Conservation (phyloP, 2,797 vertebrate genomes). For the Coregonus sp. region DNA sequence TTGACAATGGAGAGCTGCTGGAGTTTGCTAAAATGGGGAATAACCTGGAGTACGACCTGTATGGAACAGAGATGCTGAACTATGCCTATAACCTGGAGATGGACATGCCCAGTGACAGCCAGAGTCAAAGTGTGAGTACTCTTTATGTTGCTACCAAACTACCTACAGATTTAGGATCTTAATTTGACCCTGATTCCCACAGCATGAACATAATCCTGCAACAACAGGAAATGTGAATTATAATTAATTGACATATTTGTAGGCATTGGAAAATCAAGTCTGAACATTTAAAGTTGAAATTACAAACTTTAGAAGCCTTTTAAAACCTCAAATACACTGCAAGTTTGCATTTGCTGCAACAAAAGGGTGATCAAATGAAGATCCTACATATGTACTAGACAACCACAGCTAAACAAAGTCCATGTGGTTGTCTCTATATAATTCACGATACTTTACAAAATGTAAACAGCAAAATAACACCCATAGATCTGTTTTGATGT, state of each 20-base stretch:
- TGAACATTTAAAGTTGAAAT: no score
- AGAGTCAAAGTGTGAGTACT: slow-evolving; percentile 82
- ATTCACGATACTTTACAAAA: no score
- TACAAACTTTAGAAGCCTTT: no score
- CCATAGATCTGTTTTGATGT: neutral
- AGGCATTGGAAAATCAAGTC: no score
- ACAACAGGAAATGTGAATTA: no score
- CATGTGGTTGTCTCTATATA: neutral
- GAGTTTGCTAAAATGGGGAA: slow-evolving; percentile 91
- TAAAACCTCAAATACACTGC: no score
- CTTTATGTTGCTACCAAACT: neutral
- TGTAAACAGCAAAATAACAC: neutral
- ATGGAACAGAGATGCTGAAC: slow-evolving; percentile 88
- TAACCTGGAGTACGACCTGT: slow-evolving; percentile 94
- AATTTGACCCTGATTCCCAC: no score
- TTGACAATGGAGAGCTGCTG: slow-evolving; percentile 82
- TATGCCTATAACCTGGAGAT: slow-evolving; percentile 80
- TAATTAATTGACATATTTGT: no score
- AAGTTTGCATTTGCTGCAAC: no score
- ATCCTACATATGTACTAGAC: neutral
- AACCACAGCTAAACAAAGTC: neutral
- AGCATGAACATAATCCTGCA: no score
- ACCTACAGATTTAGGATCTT: neutral
- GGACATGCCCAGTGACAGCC: slow-evolving; percentile 92
- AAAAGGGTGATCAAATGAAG: neutral